Conservation (phyloP, 2,113 vertebrate genomes). For the Coptodon rendalli region DNA sequence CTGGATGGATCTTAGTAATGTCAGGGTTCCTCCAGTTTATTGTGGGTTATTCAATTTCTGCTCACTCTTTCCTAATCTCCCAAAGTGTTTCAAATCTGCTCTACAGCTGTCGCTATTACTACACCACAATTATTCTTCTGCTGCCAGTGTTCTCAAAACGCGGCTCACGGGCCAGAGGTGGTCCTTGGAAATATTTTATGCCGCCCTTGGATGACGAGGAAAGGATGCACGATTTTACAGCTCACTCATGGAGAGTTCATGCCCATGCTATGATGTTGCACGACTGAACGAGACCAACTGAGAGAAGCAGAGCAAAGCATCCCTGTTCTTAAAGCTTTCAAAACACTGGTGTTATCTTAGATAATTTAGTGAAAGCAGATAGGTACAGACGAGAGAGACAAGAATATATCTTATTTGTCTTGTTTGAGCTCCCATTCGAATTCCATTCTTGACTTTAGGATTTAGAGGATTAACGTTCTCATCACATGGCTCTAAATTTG, state of each 20-base stretch:
- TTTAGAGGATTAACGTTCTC: conserved; percentile 30
- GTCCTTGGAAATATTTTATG: neutral
- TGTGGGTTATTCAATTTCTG: neutral
- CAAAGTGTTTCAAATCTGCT: neutral
- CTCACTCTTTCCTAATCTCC: neutral
- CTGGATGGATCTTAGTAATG: conserved; percentile 3
- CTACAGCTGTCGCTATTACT: neutral
- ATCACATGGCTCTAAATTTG: conserved; percentile 26
- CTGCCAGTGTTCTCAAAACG: neutral
- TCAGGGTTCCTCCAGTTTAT: neutral
- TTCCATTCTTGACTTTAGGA: conserved; percentile 14
- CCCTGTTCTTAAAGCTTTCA: neutral
- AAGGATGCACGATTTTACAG: neutral
- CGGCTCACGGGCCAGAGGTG: neutral
- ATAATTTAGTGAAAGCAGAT: neutral
- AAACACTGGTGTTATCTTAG: neutral
- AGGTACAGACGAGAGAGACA: neutral
- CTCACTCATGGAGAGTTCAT: neutral
- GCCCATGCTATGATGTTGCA: neutral
- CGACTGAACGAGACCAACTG: neutral
- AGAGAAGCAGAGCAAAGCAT: neutral
- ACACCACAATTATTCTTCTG: neutral
- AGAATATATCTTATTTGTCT: neutral
- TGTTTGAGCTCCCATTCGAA: neutral
- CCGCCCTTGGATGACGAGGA: neutral